Evolutionary conservation across 2,888 invertebrate species (phyloP).

Genomic region (Eilema griseolum): DNA sequence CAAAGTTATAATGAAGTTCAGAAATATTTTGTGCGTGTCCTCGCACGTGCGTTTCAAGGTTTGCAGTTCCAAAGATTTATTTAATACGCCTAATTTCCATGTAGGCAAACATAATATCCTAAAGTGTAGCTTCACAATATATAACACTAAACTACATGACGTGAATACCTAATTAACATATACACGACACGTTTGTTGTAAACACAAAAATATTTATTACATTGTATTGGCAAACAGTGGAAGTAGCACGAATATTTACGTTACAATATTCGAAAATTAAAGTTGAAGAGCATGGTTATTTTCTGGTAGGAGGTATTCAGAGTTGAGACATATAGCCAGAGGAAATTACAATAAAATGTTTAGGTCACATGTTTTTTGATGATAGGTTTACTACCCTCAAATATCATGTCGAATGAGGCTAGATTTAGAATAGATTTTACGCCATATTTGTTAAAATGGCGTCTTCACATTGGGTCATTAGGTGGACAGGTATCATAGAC

Average conservation of each 20-base stretch:
- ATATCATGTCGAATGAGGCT: no score
- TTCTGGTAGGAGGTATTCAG: background rate
- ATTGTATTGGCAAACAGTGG: constrained; percentile 6
- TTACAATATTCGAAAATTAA: background rate
- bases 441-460: no score
- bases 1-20: background rate
- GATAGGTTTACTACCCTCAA: no score
- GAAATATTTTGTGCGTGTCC: background rate
- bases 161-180: constrained; percentile 16
- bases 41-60: background rate
- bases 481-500: no score
- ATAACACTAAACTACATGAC: constrained; percentile 1
- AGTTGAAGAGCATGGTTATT: background rate
- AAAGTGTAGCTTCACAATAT: background rate
- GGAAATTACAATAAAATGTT: background rate
- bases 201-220: constrained; percentile 17
- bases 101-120: background rate
- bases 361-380: background rate
- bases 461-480: no score
- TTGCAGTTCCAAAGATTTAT: background rate
- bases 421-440: no score
- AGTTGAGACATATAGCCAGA: background rate
- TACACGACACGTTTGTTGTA: constrained; percentile 5
- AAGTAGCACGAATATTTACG: constrained; percentile 3
- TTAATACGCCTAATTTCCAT: background rate